Evolutionary conservation across 2,797 vertebrate genomes (phyloP), one percentile per base, ranked within the genome.

Genomic region (Lycodopsis pacificus): DNA sequence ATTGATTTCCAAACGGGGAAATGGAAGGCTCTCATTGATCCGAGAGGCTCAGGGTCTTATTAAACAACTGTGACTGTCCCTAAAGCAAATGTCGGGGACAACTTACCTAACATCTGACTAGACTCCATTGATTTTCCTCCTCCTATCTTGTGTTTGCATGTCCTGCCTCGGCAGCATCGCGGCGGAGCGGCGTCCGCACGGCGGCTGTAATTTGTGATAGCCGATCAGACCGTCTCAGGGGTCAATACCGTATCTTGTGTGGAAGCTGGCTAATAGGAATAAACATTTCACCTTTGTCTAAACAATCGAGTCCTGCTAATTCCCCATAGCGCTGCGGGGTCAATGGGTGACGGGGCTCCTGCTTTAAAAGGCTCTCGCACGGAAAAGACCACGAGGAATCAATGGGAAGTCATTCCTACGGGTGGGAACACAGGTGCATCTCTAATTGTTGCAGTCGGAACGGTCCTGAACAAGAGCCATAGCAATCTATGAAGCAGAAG

Each of bases 201-300:
- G 84, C 91, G 46, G 87, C 89, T 89, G 85, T 90, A 93, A 93
- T 94, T 92, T 93, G 91, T 89, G 90, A 94, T 91, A 79, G 91
- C 89, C 84, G 88, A 92, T 94, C 85, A 84, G 80, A 91, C 85
- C 61, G 77, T 89, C 80, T 73, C 71, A 54, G 25, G 19, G 89
- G 91, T 95, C 95, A 86, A 95, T 95, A 93, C 86, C 13, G 81
- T 65, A 91, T 92, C 85, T 90, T 59, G 86, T 84, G 88, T 48
- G 84, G 86, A 85, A 87, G 92, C 71, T 1, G 75, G 87, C 93
- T 93, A 94, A 95, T 93, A 94, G 93, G 93, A 92, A 90, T 94
- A 95, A 95, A 95, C 94, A 95, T 94, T 94, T 93, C 87, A 93
- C 93, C 94, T 95, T 94, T 92, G 90, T 93, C 91, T 89, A 92